Conservation (phyloP, 2,113 vertebrate genomes). For the Dendrocopos noguchii region DNA sequence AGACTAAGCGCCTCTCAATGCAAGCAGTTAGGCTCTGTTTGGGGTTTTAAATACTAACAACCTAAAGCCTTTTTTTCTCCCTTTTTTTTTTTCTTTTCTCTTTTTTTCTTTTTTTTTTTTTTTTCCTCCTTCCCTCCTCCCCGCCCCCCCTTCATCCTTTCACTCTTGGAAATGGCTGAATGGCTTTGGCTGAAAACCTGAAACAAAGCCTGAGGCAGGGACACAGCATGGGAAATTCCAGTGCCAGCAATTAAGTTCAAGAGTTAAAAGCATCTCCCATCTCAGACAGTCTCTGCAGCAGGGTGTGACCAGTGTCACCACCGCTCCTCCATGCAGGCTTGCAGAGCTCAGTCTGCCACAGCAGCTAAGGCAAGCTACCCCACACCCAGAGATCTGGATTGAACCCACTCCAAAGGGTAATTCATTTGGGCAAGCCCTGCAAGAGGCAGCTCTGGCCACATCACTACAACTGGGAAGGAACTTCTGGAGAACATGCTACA, state of each 20-base stretch:
- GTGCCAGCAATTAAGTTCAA: not conserved
- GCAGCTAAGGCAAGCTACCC: not conserved
- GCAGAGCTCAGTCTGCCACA: not conserved
- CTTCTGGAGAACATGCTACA: not conserved
- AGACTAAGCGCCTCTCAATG: not conserved
- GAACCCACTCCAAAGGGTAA: not conserved
- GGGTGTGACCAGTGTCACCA: not conserved
- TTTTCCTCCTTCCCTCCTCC: too few relatives aligned
- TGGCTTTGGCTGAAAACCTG: not conserved
- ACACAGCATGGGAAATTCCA: slow-evolving; percentile 8
- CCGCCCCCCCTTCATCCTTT: not conserved
- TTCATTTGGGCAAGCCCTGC: not conserved
- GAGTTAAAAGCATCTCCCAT: not conserved
- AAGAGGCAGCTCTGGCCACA: not conserved
- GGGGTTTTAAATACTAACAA: not conserved
- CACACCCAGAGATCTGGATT: not conserved
- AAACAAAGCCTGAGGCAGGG: not conserved
- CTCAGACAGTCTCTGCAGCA: not conserved
- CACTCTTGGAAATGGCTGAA: not conserved
- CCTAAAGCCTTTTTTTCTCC: not conserved
- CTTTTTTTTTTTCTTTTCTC: not conserved
- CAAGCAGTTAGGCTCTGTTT: not conserved
- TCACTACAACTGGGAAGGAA: not conserved
- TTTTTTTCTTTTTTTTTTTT: not conserved
- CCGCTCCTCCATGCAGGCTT: not conserved